phyloP scores from a whole-genome alignment of 2,797 vertebrate species.

The Moxostoma hubbsi region DNA sequence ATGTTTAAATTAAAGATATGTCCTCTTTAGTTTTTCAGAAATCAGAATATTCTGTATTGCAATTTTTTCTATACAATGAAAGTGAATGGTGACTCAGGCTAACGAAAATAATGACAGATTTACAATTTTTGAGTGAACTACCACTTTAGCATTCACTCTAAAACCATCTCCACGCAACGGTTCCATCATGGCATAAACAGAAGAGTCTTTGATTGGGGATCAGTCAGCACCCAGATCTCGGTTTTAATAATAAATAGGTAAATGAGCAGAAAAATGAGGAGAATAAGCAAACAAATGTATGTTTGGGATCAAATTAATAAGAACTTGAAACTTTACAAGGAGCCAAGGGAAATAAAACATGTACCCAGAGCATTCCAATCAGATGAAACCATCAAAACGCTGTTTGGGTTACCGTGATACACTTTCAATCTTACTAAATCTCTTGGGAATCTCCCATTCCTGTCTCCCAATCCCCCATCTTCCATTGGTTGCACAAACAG shows the following conservation, averaged over 20 bases:
- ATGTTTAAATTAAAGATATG: constrained; percentile 16
- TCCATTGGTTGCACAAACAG: not conserved
- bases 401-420: constrained; percentile 66
- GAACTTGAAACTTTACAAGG: constrained; percentile 76
- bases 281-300: constrained; percentile 63
- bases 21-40: not conserved
- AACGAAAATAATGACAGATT: not conserved
- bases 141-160: constrained; percentile 23
- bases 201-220: constrained; percentile 75
- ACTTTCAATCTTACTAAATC: constrained; percentile 72
- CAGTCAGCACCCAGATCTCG: constrained; percentile 65
- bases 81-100: too few species aligned
- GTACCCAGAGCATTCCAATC: constrained; percentile 80
- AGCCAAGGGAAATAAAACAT: constrained; percentile 83
- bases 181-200: constrained; percentile 71
- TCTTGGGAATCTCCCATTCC: not conserved
- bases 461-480: not conserved
- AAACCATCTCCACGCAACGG: constrained; percentile 62
- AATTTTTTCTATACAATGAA: not conserved
- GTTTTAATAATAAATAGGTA: constrained; percentile 72
- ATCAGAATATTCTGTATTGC: not conserved
- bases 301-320: constrained; percentile 79
- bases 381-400: constrained; percentile 59
- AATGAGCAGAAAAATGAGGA: constrained; percentile 59
- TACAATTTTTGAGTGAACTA: not conserved